Base-by-base conservation (phyloP, 1,140 invertebrate species). In the Lucilia cuprina region DNA sequence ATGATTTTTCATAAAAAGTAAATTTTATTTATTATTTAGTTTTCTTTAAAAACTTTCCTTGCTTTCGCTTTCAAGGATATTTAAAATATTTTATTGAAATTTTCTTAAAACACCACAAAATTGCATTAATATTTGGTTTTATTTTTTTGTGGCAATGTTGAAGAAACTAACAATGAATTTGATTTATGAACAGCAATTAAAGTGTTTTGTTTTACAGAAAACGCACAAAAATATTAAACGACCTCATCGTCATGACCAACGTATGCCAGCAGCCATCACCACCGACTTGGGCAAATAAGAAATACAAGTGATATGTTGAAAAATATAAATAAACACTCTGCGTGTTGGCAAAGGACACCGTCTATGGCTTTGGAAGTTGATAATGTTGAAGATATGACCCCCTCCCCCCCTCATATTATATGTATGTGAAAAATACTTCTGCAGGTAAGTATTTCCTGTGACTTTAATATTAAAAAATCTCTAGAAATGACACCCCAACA, bases 171-270 rank as follows among this genome's bases (percentile, higher is more conserved):
- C 13, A 35, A 77, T 34, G 74, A 17, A 41, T 77, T 77, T 77
- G 74, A 77, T 77, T 77, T 77, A 77, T 77, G 74, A n/a, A 41
- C 17, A 77, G 74, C 74, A 77, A 77, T 77, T 77, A 77, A 77
- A 47, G 74, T 77, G 25, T 34, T 14, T 34, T 77, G 74, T 77
- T 77, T 77, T n/a, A 55, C 50, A 55, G 17, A 55, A 55, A 49
- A 49, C 49, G 2, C 12, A 2, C 41, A 30, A 30, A 30, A 30
- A 30, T 2, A 30, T 2, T 17, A 77, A 77, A 41, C 74, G 74
- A 35, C 4, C 74, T 41, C 74, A 74, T 77, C 25, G 30, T 75
- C 34, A 77, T 77, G 74, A 77, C 74, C 74, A 17, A 21, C 25
- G 74, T 34, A 75, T 75, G 34, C 34, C 74, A 41, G 2, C 0